phyloP scores from a whole-genome alignment of 2,113 vertebrate genomes.

The Aythya baeri region DNA sequence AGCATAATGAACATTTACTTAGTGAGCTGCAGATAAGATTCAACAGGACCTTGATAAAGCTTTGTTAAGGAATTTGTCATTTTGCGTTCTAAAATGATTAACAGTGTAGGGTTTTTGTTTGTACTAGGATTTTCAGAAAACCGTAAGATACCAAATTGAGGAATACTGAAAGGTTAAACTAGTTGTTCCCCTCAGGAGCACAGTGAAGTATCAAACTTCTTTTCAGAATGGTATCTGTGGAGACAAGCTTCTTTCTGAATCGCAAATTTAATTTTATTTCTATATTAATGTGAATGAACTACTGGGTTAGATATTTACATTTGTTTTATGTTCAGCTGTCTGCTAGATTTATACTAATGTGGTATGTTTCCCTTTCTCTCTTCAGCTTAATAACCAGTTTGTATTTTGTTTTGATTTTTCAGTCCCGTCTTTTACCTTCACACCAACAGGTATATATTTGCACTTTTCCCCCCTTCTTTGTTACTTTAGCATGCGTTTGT shows the following conservation, averaged over 20 bases:
- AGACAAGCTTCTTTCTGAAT: conserved; percentile 50
- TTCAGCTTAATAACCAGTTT: conserved; percentile 87
- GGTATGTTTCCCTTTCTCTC: conserved; percentile 83
- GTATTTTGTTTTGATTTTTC: conserved; percentile 86
- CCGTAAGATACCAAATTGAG: conserved; percentile 29
- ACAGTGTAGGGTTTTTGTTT: conserved; percentile 52
- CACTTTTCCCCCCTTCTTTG: conserved; percentile 77
- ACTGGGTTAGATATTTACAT: conserved; percentile 73
- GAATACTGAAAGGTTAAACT: conserved; percentile 55
- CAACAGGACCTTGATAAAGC: conserved; percentile 63
- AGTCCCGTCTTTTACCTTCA: conserved; percentile 99
- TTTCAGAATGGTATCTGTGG: conserved; percentile 4
- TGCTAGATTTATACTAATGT: conserved; percentile 85
- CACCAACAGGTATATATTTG: conserved; percentile 96
- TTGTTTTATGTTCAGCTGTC: conserved; percentile 80
- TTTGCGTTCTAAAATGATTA: conserved; percentile 68
- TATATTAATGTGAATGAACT: conserved; percentile 60
- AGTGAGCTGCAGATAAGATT: conserved; percentile 71
- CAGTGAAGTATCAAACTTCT: background rate
- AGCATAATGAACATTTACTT: conserved; percentile 71
- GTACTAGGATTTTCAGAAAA: conserved; percentile 39
- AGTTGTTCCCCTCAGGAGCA: background rate
- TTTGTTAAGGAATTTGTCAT: conserved; percentile 70
- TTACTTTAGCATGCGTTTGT: conserved; percentile 77
- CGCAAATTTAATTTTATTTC: conserved; percentile 58